A percentile compares a stretch with the other conserved stretches of the same genome.
These are phyloP conservation scores for Seriola dumerili DNA, from an alignment of 2,113 vertebrate genomes.

Conservation along the genomic window DNA sequence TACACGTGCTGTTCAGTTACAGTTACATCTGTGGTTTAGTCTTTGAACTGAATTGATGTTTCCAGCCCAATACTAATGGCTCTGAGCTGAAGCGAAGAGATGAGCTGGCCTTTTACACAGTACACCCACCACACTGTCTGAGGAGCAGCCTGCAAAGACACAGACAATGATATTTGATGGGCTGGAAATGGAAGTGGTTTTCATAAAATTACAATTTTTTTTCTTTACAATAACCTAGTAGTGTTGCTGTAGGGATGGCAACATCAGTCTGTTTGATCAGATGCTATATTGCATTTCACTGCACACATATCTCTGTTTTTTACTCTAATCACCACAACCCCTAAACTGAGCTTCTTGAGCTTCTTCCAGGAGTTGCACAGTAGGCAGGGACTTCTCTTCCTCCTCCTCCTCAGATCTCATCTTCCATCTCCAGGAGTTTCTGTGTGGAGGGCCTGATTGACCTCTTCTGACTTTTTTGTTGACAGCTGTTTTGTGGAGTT, in stretches of 20 bases:
- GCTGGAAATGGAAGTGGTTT: not conserved
- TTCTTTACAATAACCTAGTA: not conserved
- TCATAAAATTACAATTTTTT: not conserved
- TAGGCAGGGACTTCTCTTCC: no score
- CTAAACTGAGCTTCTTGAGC: no score
- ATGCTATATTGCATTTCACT: not conserved
- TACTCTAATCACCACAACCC: not conserved
- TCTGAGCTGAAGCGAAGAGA: constrained; percentile 15
- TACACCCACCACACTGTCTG: not conserved
- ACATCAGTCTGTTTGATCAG: not conserved
- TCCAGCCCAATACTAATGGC: constrained; percentile 17
- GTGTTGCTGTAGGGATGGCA: no score
- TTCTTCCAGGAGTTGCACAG: no score
- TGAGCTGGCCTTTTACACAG: constrained; percentile 15
- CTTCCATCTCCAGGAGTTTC: no score
- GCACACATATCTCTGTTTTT: not conserved
- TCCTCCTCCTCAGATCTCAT: no score
- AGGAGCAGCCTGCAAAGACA: constrained; percentile 9
- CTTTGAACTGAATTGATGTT: constrained; percentile 23
- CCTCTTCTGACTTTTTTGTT: no score
- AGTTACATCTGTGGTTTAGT: constrained; percentile 7
- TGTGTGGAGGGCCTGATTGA: no score
- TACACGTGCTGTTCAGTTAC: constrained; percentile 1
- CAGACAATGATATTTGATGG: constrained; percentile 3
- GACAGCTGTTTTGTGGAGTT: no score